Conservation (phyloP, 2,113 vertebrate species). For the Procavia capensis region DNA sequence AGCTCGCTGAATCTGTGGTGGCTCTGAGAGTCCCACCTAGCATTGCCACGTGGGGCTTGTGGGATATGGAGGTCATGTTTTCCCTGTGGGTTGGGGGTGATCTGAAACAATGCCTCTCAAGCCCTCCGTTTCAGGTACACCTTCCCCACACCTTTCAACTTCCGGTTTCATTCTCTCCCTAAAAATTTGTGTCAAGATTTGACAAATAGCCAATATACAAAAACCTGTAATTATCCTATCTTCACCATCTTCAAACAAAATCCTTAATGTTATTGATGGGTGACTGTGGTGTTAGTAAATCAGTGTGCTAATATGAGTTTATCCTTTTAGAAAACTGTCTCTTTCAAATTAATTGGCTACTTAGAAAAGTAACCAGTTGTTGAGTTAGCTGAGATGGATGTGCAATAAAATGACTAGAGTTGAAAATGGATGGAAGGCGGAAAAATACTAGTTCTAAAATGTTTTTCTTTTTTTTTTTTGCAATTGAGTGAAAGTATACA, state of each 20-base stretch:
- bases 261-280: not conserved
- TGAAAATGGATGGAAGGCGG: constrained; percentile 27
- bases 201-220: not conserved
- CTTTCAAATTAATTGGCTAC: not conserved
- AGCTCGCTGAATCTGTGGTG: no score
- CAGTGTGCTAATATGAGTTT: not conserved
- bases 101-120: no score
- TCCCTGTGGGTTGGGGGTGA: no score
- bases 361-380: not conserved
- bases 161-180: no score
- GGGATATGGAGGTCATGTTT: no score
- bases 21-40: no score
- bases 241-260: not conserved
- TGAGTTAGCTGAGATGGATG: not conserved
- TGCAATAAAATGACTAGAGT: constrained; percentile 39
- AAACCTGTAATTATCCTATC: not conserved
- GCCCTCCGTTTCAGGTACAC: no score
- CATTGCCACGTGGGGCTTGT: no score
- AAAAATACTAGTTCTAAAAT: not conserved
- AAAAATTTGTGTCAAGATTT: constrained; percentile 57
- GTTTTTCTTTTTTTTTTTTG: not conserved
- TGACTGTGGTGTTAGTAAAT: constrained; percentile 45
- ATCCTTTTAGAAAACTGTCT: constrained; percentile 18
- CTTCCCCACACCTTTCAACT: no score
- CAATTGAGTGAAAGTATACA: not conserved